A percentile compares a stretch with the other conserved stretches of the same genome.
Evolutionary conservation across 2,113 vertebrate genomes (phyloP).

Genomic region (Formicarius rufipectus): DNA sequence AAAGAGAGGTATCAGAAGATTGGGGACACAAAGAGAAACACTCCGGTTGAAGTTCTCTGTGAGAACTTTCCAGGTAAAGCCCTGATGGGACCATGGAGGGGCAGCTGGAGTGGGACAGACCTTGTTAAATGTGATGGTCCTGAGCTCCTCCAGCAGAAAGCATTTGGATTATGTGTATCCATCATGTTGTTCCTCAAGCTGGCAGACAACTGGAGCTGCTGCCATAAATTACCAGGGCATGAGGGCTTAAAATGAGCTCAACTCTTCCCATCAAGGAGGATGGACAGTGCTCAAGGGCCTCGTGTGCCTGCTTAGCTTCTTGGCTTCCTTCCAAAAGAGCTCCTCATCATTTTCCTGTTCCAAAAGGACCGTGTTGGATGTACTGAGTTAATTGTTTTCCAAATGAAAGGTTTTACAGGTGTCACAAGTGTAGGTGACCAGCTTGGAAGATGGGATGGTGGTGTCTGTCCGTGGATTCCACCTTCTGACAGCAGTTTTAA

Average conservation of each 20-base stretch:
- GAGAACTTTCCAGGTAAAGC: constrained; percentile 95
- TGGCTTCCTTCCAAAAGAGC: neutral
- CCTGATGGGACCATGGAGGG: neutral
- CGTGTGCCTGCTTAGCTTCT: neutral
- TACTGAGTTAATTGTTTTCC: neutral
- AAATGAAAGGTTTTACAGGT: neutral
- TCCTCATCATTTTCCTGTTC: neutral
- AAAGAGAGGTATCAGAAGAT: constrained; percentile 99
- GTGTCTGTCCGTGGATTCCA: neutral
- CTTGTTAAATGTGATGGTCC: neutral
- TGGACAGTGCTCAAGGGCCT: neutral
- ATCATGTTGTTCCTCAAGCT: neutral
- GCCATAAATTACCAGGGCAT: neutral
- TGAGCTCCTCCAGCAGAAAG: neutral
- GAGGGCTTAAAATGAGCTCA: neutral
- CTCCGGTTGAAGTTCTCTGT: constrained; percentile 98
- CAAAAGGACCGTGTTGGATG: neutral
- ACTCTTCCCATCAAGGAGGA: neutral
- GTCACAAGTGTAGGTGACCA: neutral
- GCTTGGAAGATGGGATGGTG: neutral
- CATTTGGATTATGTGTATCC: neutral
- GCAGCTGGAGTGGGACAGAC: neutral
- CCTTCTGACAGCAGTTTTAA: neutral
- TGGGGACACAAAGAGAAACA: constrained; percentile 98
- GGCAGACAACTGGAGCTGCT: neutral